Base-by-base conservation (phyloP, 2,888 invertebrate genomes). In the Sipha maydis region DNA sequence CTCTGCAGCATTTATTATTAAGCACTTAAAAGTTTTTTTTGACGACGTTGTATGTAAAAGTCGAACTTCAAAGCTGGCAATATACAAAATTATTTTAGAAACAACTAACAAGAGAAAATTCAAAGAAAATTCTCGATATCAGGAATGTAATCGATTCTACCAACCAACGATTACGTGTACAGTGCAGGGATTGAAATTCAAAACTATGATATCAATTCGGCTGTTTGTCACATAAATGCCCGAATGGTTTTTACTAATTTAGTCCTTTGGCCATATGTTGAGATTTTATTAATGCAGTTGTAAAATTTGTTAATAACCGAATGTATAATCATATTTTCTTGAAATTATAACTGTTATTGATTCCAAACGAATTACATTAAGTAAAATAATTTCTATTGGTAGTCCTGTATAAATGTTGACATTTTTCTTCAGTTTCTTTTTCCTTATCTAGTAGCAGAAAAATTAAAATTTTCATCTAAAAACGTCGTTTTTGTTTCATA, bases 131-230 rank as follows among this genome's bases (percentile, higher is more conserved):
- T 85, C 48, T 82, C 38, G 73, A 88, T 88, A 88, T 88, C 88
- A 88, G 41, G 56, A 88, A 11, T 82, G 48, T 67, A 67, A 75
- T 82, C 80, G 88, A 88, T 88, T 67, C 82, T 88, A 67, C 88
- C 88, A 88, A 88, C 88, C 75, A 88, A 82, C 75, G 75, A 82
- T 88, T 88, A 88, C 88, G 80, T 88, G 73, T 88, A 82, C 88
- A 88, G 88, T 88, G 88, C 80, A 67, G 85, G 67, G 67, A 34
- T 38, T 78, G 31, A 48, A 69, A 69, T 77, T 85, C 67, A 19
- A 78, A 67, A 67, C 69, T 67, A 76, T 28, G 28, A 67, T 61
- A 41, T 21, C 41, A 17, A 75, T 67, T 41, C 21, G 67, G 77
- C 76, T 85, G 28, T 85, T 75, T 83, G 38, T 25, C 76, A 61